Evolutionary conservation across 2,113 vertebrate genomes (phyloP).

Genomic region (Oryzias celebensis): DNA sequence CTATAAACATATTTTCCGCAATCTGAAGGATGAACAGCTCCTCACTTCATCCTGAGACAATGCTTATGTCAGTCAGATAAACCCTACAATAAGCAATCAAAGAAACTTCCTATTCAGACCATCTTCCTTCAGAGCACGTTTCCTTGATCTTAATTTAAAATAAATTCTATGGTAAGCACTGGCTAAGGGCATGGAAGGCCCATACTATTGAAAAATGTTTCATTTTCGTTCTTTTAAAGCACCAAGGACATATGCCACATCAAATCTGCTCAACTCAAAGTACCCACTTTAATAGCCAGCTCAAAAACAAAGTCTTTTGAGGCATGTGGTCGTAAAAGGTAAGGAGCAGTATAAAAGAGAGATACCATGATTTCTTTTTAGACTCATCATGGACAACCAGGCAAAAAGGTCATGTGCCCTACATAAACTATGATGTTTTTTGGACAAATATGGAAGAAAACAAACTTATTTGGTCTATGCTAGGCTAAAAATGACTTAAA

Average conservation of each 20-base stretch:
- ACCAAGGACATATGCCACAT: constrained; percentile 76
- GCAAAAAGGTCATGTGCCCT: background rate
- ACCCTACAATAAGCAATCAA: constrained; percentile 50
- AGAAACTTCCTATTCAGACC: constrained; percentile 52
- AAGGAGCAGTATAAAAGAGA: constrained; percentile 34
- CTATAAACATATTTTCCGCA: too few relatives aligned
- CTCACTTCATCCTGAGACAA: constrained; percentile 20
- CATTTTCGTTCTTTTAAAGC: constrained; percentile 70
- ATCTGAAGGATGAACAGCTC: background rate
- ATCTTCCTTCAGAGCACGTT: constrained; percentile 43
- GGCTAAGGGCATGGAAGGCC: constrained; percentile 48
- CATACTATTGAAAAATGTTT: constrained; percentile 68
- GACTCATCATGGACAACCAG: constrained; percentile 28
- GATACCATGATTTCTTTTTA: constrained; percentile 62
- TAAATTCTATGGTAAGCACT: constrained; percentile 59
- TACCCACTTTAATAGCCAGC: constrained; percentile 61
- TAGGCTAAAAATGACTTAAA: background rate
- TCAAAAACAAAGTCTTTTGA: constrained; percentile 71
- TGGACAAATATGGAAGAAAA: background rate
- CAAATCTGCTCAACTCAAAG: constrained; percentile 62
- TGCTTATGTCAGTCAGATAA: constrained; percentile 44
- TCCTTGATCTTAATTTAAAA: constrained; percentile 72
- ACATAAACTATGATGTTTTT: background rate
- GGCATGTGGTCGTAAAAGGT: constrained; percentile 46
- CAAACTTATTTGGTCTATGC: background rate